Percentiles rank a stretch among this genome's conserved stretches.
phyloP scores from a whole-genome alignment of 2,797 vertebrate species.

The Sebastes trivittatus region DNA sequence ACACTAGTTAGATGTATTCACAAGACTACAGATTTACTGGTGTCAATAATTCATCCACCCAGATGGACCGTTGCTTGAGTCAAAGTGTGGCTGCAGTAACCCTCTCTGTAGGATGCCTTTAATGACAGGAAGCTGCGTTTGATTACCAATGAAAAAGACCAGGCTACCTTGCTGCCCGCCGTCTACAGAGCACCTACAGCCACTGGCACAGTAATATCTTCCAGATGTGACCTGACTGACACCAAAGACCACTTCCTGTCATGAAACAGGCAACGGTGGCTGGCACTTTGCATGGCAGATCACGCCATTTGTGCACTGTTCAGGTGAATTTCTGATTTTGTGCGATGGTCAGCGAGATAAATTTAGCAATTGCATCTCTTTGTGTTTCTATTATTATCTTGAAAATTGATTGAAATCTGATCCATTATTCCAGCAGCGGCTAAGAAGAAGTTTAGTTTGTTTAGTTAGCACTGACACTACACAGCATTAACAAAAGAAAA shows the following conservation, averaged over 20 bases:
- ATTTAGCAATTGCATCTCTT: background rate
- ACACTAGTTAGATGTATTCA: background rate
- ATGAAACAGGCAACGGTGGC: background rate
- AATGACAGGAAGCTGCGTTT: conserved; percentile 52
- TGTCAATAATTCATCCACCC: conserved; percentile 41
- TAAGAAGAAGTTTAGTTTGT: background rate
- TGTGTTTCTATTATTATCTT: background rate
- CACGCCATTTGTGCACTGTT: background rate
- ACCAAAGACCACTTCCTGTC: conserved; percentile 36
- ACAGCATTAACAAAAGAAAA: background rate
- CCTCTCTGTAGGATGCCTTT: conserved; percentile 29
- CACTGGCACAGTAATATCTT: conserved; percentile 9
- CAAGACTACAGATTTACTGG: background rate
- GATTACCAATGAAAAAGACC: conserved; percentile 6
- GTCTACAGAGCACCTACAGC: conserved; percentile 19
- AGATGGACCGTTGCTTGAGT: conserved; percentile 7
- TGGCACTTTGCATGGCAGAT: background rate
- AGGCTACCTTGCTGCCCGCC: background rate
- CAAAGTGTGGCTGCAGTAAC: conserved; percentile 14
- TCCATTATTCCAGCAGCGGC: background rate
- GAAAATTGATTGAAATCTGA: background rate
- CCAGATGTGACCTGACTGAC: conserved; percentile 51
- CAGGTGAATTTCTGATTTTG: background rate
- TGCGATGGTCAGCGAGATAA: background rate
- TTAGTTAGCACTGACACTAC: background rate